Percentiles rank a stretch among this genome's conserved stretches.
Conservation (phyloP, 2,797 vertebrate genomes). For the Gila robusta region DNA sequence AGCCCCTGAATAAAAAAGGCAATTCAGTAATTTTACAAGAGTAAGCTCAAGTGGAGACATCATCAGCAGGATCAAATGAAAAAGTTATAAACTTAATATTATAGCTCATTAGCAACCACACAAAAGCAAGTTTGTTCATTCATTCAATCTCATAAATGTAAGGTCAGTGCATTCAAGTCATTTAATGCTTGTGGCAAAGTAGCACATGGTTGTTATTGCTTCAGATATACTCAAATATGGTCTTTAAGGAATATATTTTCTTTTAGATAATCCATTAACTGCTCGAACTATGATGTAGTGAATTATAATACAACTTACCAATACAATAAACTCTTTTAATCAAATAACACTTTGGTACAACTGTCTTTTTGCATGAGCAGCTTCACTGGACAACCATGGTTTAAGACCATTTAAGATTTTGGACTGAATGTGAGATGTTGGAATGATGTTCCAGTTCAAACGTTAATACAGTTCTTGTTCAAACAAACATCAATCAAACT, state of each 20-base stretch:
- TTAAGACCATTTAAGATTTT: background rate
- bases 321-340: slow-evolving; percentile 30
- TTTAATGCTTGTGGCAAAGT: slow-evolving; percentile 16
- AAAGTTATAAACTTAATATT: slow-evolving; percentile 3
- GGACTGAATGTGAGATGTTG: slow-evolving; percentile 10
- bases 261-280: background rate
- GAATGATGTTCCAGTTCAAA: slow-evolving; percentile 17
- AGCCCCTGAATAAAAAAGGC: slow-evolving; percentile 62
- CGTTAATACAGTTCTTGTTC: background rate
- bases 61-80: slow-evolving; percentile 53
- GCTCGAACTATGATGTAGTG: background rate
- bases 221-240: background rate
- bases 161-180: slow-evolving; percentile 71
- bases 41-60: slow-evolving; percentile 44
- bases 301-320: background rate
- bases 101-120: slow-evolving; percentile 48
- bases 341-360: slow-evolving; percentile 31
- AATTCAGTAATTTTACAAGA: slow-evolving; percentile 54
- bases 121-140: slow-evolving; percentile 27
- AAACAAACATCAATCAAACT: slow-evolving; percentile 16
- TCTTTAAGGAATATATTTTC: background rate
- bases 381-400: background rate
- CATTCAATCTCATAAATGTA: slow-evolving; percentile 24
- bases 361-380: background rate
- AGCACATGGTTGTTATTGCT: slow-evolving; percentile 51